Evolutionary conservation across 2,888 invertebrate species (phyloP).

Genomic region (Ormyrus labotus): DNA sequence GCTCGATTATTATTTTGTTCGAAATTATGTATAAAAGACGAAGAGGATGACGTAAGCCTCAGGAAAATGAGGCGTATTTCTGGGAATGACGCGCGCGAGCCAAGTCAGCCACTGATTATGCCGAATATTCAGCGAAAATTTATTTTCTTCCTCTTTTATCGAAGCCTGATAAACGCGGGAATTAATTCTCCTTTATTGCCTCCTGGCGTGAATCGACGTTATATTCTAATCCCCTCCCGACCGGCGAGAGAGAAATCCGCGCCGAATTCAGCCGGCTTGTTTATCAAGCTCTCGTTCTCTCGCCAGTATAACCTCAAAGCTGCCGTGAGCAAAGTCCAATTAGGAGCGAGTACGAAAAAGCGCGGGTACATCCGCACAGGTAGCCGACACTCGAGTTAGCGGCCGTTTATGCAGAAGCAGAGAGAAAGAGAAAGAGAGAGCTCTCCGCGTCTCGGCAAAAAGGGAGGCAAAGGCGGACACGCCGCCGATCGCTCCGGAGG

Average conservation of each 20-base stretch:
- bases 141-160: neutral
- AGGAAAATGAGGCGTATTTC: slow-evolving; percentile 20
- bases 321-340: too few species aligned
- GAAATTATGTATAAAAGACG: neutral
- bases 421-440: neutral
- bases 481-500: neutral
- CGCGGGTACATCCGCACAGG: neutral
- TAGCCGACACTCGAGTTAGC: neutral
- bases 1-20: slow-evolving; percentile 22
- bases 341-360: too few species aligned
- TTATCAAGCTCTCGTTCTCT: too few species aligned
- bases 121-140: neutral
- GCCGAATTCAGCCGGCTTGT: too few species aligned
- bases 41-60: neutral
- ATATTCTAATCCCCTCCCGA: too few species aligned
- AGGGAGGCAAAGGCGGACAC: neutral
- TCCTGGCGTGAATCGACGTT: too few species aligned
- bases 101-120: neutral
- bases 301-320: too few species aligned
- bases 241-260: too few species aligned
- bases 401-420: slow-evolving; percentile 1
- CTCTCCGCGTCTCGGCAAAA: slow-evolving; percentile 5
- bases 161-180: neutral
- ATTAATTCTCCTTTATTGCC: too few species aligned
- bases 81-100: slow-evolving; percentile 19